These are phyloP conservation scores for Clinocottus analis DNA, from an alignment of 2,113 vertebrate genomes.

Conservation along the genomic window DNA sequence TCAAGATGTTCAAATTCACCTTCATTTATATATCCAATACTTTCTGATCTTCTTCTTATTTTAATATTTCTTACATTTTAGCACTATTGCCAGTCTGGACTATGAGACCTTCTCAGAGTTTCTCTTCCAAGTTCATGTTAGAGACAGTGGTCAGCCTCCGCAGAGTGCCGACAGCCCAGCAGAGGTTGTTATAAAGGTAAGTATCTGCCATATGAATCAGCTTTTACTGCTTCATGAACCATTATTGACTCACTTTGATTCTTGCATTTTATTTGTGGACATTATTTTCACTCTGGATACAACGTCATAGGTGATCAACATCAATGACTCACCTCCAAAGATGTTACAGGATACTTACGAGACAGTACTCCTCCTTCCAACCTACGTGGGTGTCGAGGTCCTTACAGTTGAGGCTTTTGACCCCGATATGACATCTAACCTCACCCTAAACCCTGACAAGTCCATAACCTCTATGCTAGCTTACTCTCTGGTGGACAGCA, in stretches of 20 bases:
- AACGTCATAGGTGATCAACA: slow-evolving; percentile 85
- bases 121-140: slow-evolving; percentile 91
- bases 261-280: neutral
- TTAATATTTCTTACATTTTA: slow-evolving; percentile 35
- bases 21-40: neutral
- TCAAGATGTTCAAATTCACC: neutral
- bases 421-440: slow-evolving; percentile 88
- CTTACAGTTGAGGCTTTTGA: slow-evolving; percentile 91
- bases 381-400: slow-evolving; percentile 91
- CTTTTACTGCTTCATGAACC: neutral
- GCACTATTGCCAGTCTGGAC: slow-evolving; percentile 91
- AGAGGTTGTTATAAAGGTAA: slow-evolving; percentile 89
- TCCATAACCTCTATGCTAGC: slow-evolving; percentile 83
- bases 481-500: slow-evolving; percentile 90
- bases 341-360: slow-evolving; percentile 93
- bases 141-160: slow-evolving; percentile 93
- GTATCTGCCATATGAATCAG: slow-evolving; percentile 17
- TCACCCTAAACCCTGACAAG: slow-evolving; percentile 85
- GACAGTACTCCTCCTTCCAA: slow-evolving; percentile 91
- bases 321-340: slow-evolving; percentile 95
- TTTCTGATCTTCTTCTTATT: neutral
- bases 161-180: slow-evolving; percentile 89
- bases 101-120: slow-evolving; percentile 92
- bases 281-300: neutral
- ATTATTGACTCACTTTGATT: slow-evolving; percentile 5